Percentiles rank a stretch among this genome's conserved stretches.
Conservation (phyloP, 2,113 vertebrate species). For the Neofelis nebulosa region DNA sequence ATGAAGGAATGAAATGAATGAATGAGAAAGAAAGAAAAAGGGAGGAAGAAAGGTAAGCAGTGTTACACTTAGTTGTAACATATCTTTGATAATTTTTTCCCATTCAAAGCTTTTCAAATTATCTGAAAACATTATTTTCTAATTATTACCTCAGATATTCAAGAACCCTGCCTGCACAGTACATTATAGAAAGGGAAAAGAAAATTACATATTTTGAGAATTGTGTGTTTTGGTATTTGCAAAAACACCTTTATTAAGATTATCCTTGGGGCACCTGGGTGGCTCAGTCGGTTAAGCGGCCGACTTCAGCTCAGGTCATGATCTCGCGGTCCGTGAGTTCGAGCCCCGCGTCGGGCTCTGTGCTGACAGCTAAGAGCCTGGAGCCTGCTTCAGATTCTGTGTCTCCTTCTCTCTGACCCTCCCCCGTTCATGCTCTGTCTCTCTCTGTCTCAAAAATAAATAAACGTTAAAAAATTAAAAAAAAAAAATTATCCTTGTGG, state of each 20-base stretch:
- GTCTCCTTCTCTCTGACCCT: too few species aligned
- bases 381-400: too few species aligned
- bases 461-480: too few species aligned
- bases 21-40: background rate
- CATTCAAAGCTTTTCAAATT: background rate
- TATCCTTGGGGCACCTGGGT: background rate
- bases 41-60: background rate
- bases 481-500: background rate
- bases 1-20: conserved; percentile 45
- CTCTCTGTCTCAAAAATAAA: too few species aligned
- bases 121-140: background rate
- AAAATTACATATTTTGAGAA: background rate
- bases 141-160: background rate
- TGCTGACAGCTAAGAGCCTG: too few species aligned
- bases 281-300: too few species aligned
- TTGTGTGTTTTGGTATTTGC: conserved; percentile 1
- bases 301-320: too few species aligned
- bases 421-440: too few species aligned
- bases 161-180: background rate
- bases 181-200: background rate
- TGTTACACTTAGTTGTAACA: background rate
- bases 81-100: background rate
- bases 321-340: too few species aligned
- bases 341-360: too few species aligned
- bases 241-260: background rate